Base-by-base conservation (phyloP, 1,140 invertebrate species). In the Saccostrea glomerata region DNA sequence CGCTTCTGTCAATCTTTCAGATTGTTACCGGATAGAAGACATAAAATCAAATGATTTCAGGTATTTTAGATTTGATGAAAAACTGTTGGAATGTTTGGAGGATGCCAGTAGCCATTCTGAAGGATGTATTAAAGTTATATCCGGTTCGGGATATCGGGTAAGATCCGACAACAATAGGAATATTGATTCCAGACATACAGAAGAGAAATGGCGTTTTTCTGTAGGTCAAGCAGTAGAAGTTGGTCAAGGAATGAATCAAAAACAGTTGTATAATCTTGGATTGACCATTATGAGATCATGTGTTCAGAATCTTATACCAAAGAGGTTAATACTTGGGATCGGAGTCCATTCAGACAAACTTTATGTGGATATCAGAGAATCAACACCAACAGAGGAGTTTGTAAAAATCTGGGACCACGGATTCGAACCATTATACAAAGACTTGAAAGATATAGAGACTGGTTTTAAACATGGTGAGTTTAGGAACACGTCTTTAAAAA, bases 181-280 rank as follows among this genome's bases (percentile, higher is more conserved):
- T 82, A 82, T 91, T 55, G 88, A 91, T 55, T 47, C 15, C 7
- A 73, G 90, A 30, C 90, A 91, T 73, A 30, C 15, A 17, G 86
- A 91, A 82, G 90, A 91, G 73, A 87, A n/a, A 25, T 84, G 58
- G 47, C 70, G 84, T 23, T 89, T 89, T 82, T 82, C 84, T 30
- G 58, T 83, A 58, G 90, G 90, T 1, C 87, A 90, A 63, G 90
- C 90, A 25, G 86, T 91, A 17, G 86, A 90, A 82, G 54, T 90
- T 82, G 15, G 47, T 85, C 20, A 5, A 60, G 56, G 40, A 36
- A 58, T 20, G 12, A 73, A n/a, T 20, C 13, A 17, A 58, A n/a
- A 73, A 30, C 63, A 86, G 40, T 77, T 91, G 7, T 15, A 86
- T 3, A 7, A 12, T 23, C 82, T 91, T 25, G 90, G 87, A 11